Evolutionary conservation across 30 jellyfish, hydroid and myxozoan genomes (phyloP).

Genomic region (Chrysaora quinquecirrha): DNA sequence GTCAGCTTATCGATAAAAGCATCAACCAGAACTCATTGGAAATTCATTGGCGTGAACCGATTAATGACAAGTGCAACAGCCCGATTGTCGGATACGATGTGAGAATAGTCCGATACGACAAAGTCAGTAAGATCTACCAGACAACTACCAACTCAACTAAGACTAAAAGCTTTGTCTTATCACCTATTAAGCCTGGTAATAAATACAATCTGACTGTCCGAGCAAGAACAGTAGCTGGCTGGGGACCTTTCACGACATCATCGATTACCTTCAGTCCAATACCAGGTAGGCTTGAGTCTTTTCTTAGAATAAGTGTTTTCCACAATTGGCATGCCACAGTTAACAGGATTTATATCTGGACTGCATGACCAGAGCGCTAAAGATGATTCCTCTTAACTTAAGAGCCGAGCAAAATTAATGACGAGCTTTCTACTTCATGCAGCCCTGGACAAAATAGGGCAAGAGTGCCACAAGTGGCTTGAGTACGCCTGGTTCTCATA

Average conservation of each 20-base stretch:
- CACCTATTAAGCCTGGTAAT: not conserved
- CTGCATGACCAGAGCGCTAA: too few species aligned
- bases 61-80: constrained; percentile 60
- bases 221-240: constrained; percentile 83
- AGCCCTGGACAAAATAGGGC: too few species aligned
- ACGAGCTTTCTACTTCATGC: too few species aligned
- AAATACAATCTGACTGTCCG: constrained; percentile 73
- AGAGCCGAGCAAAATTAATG: too few species aligned
- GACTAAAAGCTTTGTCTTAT: not conserved
- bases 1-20: constrained; percentile 31
- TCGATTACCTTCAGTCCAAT: constrained; percentile 69
- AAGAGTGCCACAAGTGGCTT: too few species aligned
- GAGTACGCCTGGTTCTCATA: too few species aligned
- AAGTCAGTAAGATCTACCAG: not conserved
- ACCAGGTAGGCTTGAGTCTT: constrained; percentile 43
- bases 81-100: constrained; percentile 71
- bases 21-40: constrained; percentile 34
- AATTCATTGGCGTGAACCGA: constrained; percentile 78
- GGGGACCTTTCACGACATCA: constrained; percentile 84
- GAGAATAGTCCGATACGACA: constrained; percentile 47
- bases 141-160: constrained; percentile 19
- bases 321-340: too few species aligned
- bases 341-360: too few species aligned
- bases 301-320: too few species aligned
- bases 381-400: too few species aligned